Evolutionary conservation across 2,113 vertebrate genomes (phyloP).

Genomic region (Apodemus speciosus): DNA sequence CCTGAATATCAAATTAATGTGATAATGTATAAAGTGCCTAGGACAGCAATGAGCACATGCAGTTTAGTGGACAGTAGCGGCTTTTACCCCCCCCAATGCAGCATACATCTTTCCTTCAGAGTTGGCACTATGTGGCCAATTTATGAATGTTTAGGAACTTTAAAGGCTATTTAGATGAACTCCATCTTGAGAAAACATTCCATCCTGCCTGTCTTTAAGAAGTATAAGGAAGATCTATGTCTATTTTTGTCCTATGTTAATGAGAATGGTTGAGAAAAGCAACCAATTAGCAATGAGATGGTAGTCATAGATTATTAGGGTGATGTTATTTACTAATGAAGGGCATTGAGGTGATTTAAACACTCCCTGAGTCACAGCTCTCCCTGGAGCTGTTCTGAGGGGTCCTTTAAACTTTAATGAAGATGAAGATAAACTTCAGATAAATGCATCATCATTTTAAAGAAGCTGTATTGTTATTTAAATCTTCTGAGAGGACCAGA

Average conservation of each 20-base stretch:
- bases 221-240: conserved; percentile 11
- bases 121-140: background rate
- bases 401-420: conserved; percentile 57
- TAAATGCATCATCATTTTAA: conserved; percentile 21
- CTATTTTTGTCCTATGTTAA: background rate
- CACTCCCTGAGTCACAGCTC: background rate
- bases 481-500: background rate
- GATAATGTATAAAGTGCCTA: background rate
- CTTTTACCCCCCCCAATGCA: background rate
- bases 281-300: background rate
- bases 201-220: background rate
- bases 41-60: background rate
- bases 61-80: background rate
- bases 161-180: background rate
- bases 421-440: conserved; percentile 31
- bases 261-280: background rate
- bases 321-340: conserved; percentile 1
- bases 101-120: background rate
- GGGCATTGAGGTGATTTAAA: conserved; percentile 29
- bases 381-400: background rate
- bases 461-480: conserved; percentile 4
- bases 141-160: conserved; percentile 15
- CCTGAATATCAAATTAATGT: background rate
- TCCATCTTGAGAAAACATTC: conserved; percentile 24
- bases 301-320: background rate